Evolutionary conservation across 2,888 invertebrate genomes (phyloP).

Genomic region (Leistus spinibarbis): DNA sequence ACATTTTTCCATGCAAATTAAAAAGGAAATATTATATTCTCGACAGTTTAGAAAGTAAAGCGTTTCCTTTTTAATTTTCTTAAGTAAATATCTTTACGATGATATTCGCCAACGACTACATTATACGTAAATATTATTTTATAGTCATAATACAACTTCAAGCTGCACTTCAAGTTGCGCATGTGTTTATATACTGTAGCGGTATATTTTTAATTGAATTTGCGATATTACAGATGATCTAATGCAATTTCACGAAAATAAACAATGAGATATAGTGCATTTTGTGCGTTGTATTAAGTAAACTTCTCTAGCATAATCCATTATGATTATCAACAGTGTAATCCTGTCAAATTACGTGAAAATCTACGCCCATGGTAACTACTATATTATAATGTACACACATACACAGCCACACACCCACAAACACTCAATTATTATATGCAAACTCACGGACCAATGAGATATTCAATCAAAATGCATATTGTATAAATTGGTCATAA

Average conservation of each 20-base stretch:
- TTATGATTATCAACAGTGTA: constrained; percentile 19
- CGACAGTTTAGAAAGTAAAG: too few species aligned
- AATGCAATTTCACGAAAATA: not conserved
- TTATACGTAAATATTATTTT: too few species aligned
- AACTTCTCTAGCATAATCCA: not conserved
- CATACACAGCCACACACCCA: not conserved
- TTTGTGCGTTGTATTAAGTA: not conserved
- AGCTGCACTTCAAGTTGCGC: too few species aligned
- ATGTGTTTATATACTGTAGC: not conserved
- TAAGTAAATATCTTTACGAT: too few species aligned
- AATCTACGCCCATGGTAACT: constrained; percentile 22
- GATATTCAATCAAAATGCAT: constrained; percentile 41
- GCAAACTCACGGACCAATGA: constrained; percentile 51
- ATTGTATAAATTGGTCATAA: constrained; percentile 11
- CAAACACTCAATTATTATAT: constrained; percentile 43
- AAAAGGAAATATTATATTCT: too few species aligned
- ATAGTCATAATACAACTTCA: too few species aligned
- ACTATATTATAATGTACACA: not conserved
- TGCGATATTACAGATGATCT: not conserved
- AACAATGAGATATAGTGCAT: not conserved
- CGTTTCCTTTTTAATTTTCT: too few species aligned
- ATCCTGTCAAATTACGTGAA: not conserved
- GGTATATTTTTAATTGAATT: not conserved
- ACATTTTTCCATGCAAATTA: too few species aligned
- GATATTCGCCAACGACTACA: too few species aligned